These are phyloP conservation scores for Rhyacichthys aspro DNA, from an alignment of 2,797 vertebrate genomes.

Conservation along the genomic window DNA sequence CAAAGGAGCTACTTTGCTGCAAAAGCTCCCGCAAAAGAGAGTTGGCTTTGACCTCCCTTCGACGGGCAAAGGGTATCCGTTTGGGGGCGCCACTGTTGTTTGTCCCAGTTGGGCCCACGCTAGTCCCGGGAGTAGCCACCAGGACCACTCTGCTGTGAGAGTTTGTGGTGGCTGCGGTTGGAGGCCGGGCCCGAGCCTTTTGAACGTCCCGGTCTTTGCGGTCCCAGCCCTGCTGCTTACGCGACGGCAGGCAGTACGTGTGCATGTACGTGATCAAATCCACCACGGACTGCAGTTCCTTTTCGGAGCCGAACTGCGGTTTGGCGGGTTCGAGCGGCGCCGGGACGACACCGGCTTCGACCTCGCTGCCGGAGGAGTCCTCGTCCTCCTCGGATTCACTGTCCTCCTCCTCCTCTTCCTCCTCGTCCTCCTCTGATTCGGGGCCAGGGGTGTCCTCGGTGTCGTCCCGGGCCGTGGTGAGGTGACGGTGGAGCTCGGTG, in stretches of 20 bases:
- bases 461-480: constrained; percentile 82
- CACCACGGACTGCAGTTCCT: constrained; percentile 88
- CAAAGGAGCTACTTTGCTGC: constrained; percentile 87
- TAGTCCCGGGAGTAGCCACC: constrained; percentile 42
- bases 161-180: constrained; percentile 33
- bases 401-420: constrained; percentile 78
- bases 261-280: constrained; percentile 99
- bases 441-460: constrained; percentile 51
- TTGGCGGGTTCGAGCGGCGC: constrained; percentile 37
- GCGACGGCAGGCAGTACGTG: constrained; percentile 93
- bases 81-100: constrained; percentile 17
- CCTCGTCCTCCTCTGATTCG: constrained; percentile 77
- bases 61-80: constrained; percentile 69
- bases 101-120: constrained; percentile 25
- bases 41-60: constrained; percentile 78
- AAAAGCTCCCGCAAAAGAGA: constrained; percentile 93
- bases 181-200: constrained; percentile 52
- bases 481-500: constrained; percentile 94
- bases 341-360: constrained; percentile 34
- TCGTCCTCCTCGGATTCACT: constrained; percentile 74
- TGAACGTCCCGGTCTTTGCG: constrained; percentile 76
- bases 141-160: constrained; percentile 68
- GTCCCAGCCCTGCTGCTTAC: constrained; percentile 85
- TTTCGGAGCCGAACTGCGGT: constrained; percentile 81
- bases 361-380: constrained; percentile 77